Conservation (phyloP, 1,140 invertebrate species). For the Tetranychus cinnabarinus region DNA sequence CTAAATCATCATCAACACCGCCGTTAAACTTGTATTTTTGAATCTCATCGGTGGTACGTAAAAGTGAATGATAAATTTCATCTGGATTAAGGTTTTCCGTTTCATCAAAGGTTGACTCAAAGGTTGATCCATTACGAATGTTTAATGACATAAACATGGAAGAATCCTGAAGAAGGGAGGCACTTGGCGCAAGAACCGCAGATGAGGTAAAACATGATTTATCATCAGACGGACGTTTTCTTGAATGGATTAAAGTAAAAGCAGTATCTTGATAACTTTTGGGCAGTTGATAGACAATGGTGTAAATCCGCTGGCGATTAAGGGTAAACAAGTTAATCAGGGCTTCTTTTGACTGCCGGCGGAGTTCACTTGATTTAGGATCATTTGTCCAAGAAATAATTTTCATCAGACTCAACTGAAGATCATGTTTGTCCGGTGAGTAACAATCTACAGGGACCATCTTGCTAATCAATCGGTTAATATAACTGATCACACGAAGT, state of each 20-base stretch:
- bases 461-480: constrained; percentile 18
- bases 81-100: constrained; percentile 52
- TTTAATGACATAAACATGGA: not conserved
- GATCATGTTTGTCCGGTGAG: constrained; percentile 17
- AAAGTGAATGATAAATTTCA: constrained; percentile 53
- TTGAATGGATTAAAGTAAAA: not conserved
- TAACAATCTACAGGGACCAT: constrained; percentile 24
- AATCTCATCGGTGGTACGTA: constrained; percentile 76
- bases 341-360: constrained; percentile 45
- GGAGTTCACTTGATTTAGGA: constrained; percentile 38
- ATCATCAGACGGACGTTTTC: not conserved
- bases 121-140: constrained; percentile 1
- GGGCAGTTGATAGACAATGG: constrained; percentile 55
- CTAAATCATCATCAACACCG: not conserved
- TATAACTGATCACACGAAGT: constrained; percentile 21
- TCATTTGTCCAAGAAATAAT: constrained; percentile 31
- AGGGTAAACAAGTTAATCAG: constrained; percentile 67
- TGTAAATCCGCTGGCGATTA: constrained; percentile 60
- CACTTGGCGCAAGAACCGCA: not conserved
- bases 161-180: not conserved
- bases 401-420: constrained; percentile 24
- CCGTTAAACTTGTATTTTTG: constrained; percentile 46
- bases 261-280: constrained; percentile 26
- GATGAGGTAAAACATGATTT: not conserved
- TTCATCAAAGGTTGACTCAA: constrained; percentile 17